Percentiles rank a stretch among this genome's conserved stretches.
Evolutionary conservation across 2,113 vertebrate genomes (phyloP).

Genomic region (Eonycteris spelaea): DNA sequence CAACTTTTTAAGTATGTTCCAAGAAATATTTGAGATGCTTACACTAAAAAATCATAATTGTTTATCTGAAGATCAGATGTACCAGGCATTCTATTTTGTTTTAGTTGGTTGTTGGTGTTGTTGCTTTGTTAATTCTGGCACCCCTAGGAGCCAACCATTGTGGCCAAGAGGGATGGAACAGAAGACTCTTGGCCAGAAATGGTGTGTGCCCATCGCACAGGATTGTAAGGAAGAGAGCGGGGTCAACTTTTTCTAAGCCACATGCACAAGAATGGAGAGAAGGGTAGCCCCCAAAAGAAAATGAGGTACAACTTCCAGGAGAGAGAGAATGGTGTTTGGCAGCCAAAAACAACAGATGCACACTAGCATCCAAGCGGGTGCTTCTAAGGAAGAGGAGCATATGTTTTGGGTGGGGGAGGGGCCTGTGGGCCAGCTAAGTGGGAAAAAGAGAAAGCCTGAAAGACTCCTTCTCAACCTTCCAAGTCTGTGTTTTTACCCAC

Average conservation of each 20-base stretch:
- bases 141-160: background rate
- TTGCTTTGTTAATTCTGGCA: background rate
- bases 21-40: background rate
- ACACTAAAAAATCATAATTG: background rate
- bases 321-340: background rate
- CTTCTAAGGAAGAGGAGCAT: constrained; percentile 18
- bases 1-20: background rate
- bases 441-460: background rate
- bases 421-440: background rate
- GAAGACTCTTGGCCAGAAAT: background rate
- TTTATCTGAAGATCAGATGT: background rate
- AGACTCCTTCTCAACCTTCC: constrained; percentile 31
- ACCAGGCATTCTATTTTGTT: background rate
- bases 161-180: background rate
- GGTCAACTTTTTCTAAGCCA: background rate
- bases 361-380: background rate
- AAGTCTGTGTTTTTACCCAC: constrained; percentile 59
- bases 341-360: constrained; percentile 49
- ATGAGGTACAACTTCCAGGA: background rate
- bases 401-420: constrained; percentile 3
- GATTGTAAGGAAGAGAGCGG: background rate
- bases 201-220: background rate
- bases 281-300: background rate
- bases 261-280: background rate
- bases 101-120: background rate